Evolutionary conservation across 2,797 vertebrate species (phyloP).

Genomic region (Helostoma temminkii): DNA sequence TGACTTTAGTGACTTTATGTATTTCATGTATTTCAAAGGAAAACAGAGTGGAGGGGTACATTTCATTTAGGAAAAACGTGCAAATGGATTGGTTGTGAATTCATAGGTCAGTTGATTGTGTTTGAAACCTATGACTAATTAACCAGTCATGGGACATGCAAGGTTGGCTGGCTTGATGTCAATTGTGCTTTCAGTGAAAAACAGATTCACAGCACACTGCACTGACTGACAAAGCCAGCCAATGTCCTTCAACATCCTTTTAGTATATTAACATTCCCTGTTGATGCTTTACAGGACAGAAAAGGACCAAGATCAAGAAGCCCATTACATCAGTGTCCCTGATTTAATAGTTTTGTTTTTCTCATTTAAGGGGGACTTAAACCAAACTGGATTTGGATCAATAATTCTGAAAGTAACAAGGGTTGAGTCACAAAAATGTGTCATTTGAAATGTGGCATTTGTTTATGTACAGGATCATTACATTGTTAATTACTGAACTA

Average conservation of each 20-base stretch:
- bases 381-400: not conserved
- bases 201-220: not conserved
- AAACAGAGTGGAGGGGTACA: not conserved
- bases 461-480: too few species aligned
- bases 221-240: not conserved
- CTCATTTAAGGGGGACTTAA: not conserved
- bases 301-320: not conserved
- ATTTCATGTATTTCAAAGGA: constrained; percentile 9
- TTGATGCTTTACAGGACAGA: not conserved
- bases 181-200: not conserved
- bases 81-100: not conserved
- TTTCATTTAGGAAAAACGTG: not conserved
- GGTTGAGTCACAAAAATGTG: not conserved
- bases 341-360: constrained; percentile 1
- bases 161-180: not conserved
- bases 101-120: not conserved
- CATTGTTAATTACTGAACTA: too few species aligned
- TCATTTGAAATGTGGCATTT: not conserved
- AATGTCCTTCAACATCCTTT: not conserved
- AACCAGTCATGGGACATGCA: not conserved
- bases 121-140: constrained; percentile 16
- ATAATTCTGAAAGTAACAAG: not conserved
- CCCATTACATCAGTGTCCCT: not conserved
- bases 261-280: not conserved
- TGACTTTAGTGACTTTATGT: too few species aligned